These are phyloP conservation scores for Pyrrhura leucotis DNA, from an alignment of 2,797 vertebrate genomes.

Conservation along the genomic window DNA sequence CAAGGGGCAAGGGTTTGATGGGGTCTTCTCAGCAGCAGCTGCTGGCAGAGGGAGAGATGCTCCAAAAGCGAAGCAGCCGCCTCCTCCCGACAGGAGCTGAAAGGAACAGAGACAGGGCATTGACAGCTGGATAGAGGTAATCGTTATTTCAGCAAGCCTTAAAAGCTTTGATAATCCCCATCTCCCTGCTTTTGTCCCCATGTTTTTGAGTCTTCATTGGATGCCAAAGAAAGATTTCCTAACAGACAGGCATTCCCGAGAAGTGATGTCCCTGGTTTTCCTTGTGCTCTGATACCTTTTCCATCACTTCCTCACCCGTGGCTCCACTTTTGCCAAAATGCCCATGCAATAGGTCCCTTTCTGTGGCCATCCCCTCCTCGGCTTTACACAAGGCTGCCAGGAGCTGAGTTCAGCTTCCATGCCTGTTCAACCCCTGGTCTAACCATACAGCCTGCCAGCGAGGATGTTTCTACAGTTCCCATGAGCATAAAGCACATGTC, in stretches of 20 bases:
- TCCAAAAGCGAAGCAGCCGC: background rate
- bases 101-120: background rate
- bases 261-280: background rate
- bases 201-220: background rate
- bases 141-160: background rate
- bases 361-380: background rate
- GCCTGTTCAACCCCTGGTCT: background rate
- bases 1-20: background rate
- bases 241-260: background rate
- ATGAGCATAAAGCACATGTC: background rate
- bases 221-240: background rate
- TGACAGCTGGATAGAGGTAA: background rate
- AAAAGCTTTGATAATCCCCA: background rate
- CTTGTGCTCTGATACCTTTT: background rate
- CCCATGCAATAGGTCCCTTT: background rate
- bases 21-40: background rate
- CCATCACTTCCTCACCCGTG: background rate
- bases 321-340: background rate
- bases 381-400: background rate
- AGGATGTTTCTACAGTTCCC: background rate
- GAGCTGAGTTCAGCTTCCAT: background rate
- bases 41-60: background rate
- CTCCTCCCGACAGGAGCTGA: background rate
- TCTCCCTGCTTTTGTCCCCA: background rate
- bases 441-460: fast-evolving